Evolutionary conservation across 2,113 vertebrate genomes (phyloP), one percentile per base, ranked within the genome.

Genomic region (Melanerpes aurifrons): DNA sequence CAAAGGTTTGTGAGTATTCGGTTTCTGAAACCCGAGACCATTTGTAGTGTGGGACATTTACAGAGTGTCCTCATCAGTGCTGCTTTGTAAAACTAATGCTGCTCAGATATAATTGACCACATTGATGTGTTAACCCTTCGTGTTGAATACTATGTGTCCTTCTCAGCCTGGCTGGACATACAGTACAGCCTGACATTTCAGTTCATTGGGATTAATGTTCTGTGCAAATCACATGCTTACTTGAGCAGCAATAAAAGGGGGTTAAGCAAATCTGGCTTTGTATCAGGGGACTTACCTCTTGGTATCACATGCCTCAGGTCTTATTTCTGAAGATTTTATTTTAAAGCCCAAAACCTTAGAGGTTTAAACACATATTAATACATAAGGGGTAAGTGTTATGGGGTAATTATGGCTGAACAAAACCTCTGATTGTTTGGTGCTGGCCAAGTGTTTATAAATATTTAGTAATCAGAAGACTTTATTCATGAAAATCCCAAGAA

Each of bases 201-300:
- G 87, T 89, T 95, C 63, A 89, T 92, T 91, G 89, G 79, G 96
- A 86, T 95, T 94, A 96, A 91, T 94, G 94, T 91, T 93, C 82
- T 53, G 86, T 96, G 73, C 76, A 94, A 88, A 96, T 97, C 94
- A 97, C 92, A 96, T 97, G 96, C 92, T 97, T 96, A 74, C 86
- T 82, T 93, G 93, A 97, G 94, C 91, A 94, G 95, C 93, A 96
- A 28, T 93, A 90, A 94, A 90, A 90, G 88, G 45, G 89, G 56
- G 90, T 95, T 97, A 96, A 95, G 90, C 86, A 96, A 93, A 96
- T 96, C 86, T 91, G 88, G 84, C 88, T 95, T 96, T 95, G 90
- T 86, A 94, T 94, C 84, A 93, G 93, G 76, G 84, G 91, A 92
- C 70, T 95, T 96, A 92, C 89, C 86, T 96, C 89, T 96, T 83